These are phyloP conservation scores for Oophaga pumilio DNA, from an alignment of 2,113 vertebrate species.

Conservation along the genomic window DNA sequence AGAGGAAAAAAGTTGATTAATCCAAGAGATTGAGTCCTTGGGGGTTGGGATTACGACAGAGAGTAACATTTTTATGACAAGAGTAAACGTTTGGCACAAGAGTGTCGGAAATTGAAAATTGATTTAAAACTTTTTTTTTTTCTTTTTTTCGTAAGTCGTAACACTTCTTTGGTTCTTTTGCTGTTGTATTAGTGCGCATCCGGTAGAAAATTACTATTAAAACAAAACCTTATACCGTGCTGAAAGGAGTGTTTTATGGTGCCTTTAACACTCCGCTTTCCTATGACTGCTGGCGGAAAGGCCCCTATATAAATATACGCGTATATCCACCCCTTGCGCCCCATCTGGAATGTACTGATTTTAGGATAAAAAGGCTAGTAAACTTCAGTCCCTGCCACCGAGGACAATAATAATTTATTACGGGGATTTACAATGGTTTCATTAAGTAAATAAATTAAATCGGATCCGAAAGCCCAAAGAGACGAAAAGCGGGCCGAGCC, in stretches of 20 bases:
- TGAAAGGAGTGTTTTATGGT: conserved; percentile 25
- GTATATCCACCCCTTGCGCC: conserved; percentile 4
- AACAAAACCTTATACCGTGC: conserved; percentile 37
- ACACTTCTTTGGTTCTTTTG: conserved; percentile 2
- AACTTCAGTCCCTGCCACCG: neutral
- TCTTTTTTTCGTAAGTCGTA: neutral
- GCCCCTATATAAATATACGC: conserved; percentile 39
- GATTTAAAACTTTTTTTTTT: conserved; percentile 23
- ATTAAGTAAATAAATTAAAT: conserved; percentile 27
- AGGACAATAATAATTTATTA: conserved; percentile 52
- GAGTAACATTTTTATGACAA: conserved; percentile 37
- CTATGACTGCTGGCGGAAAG: conserved; percentile 9
- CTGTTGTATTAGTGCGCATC: conserved; percentile 47
- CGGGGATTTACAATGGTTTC: conserved; percentile 35
- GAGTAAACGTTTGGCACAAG: conserved; percentile 32
- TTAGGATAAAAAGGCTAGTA: conserved; percentile 17
- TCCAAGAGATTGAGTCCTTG: neutral
- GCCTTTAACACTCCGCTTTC: conserved; percentile 21
- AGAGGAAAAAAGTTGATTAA: conserved; percentile 30
- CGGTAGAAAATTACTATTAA: conserved; percentile 48
- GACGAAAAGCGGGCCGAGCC: neutral
- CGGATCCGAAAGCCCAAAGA: neutral
- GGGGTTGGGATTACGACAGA: neutral
- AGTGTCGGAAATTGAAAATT: conserved; percentile 56
- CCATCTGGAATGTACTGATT: conserved; percentile 46